These are phyloP conservation scores for Leistus spinibarbis DNA, from an alignment of 2,888 invertebrate species.

Conservation along the genomic window DNA sequence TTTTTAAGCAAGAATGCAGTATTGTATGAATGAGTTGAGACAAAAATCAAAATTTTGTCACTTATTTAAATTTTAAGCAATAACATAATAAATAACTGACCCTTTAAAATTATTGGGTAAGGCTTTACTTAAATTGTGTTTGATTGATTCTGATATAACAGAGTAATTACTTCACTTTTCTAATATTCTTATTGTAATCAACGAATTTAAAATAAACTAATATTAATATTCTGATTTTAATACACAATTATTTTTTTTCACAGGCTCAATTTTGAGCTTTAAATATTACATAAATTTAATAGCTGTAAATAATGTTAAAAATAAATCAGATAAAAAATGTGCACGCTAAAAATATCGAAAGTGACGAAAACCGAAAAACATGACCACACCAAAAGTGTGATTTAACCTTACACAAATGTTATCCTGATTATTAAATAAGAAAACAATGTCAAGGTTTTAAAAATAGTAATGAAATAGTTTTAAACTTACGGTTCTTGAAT, in stretches of 20 bases:
- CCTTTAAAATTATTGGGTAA: too few species aligned
- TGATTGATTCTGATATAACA: too few species aligned
- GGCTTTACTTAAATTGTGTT: too few species aligned
- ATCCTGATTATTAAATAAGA: neutral
- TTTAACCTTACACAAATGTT: neutral
- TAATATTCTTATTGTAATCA: too few species aligned
- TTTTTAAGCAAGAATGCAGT: too few species aligned
- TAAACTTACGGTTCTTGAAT: conserved; percentile 82
- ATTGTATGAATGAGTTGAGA: too few species aligned
- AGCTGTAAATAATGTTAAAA: neutral
- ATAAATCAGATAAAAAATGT: neutral
- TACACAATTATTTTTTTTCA: neutral
- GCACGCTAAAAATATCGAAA: conserved; percentile 11
- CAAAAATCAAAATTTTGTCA: too few species aligned
- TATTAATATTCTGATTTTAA: neutral
- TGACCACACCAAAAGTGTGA: neutral
- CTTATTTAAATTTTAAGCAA: too few species aligned
- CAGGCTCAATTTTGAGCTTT: neutral
- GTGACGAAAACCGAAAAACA: conserved; percentile 31
- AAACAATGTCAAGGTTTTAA: neutral
- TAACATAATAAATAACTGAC: too few species aligned
- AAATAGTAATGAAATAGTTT: neutral
- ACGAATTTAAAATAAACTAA: too few species aligned
- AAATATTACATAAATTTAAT: neutral
- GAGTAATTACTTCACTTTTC: too few species aligned